Percentiles rank a stretch among this genome's conserved stretches.
Conservation (phyloP, 2,797 vertebrate species). For the Diceros bicornis region DNA sequence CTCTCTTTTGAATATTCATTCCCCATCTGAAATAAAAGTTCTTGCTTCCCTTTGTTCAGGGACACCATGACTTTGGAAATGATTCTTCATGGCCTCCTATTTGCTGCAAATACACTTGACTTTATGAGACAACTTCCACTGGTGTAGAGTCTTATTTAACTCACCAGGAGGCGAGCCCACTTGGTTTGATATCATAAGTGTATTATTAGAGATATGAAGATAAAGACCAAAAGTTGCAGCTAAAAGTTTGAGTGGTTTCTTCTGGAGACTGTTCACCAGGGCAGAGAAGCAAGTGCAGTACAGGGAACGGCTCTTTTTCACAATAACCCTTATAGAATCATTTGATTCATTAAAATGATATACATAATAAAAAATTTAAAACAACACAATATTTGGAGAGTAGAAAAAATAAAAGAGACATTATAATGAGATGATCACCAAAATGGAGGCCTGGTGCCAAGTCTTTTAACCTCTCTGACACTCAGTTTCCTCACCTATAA, state of each 20-base stretch:
- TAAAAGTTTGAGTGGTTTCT: not conserved
- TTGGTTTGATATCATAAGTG: not conserved
- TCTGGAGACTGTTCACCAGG: not conserved
- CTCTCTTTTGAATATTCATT: too few species aligned
- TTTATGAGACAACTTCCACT: too few species aligned
- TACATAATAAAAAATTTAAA: not conserved
- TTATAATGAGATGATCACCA: not conserved
- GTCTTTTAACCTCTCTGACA: not conserved
- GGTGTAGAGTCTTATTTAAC: too few species aligned
- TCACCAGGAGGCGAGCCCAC: too few species aligned
- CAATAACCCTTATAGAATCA: not conserved
- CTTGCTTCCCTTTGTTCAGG: too few species aligned
- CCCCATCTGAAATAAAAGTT: too few species aligned
- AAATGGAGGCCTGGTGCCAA: not conserved
- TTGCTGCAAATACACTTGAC: too few species aligned
- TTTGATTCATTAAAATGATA: slow-evolving; percentile 34
- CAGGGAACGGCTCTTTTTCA: not conserved
- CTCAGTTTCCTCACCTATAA: not conserved
- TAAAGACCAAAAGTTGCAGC: not conserved
- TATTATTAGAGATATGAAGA: not conserved
- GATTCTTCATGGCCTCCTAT: too few species aligned
- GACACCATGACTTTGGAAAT: too few species aligned
- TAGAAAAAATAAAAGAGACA: not conserved
- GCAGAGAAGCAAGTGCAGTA: not conserved
- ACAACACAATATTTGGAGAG: not conserved